These are phyloP conservation scores for Callinectes sapidus DNA, from an alignment of 2,888 invertebrate species.

Conservation along the genomic window DNA sequence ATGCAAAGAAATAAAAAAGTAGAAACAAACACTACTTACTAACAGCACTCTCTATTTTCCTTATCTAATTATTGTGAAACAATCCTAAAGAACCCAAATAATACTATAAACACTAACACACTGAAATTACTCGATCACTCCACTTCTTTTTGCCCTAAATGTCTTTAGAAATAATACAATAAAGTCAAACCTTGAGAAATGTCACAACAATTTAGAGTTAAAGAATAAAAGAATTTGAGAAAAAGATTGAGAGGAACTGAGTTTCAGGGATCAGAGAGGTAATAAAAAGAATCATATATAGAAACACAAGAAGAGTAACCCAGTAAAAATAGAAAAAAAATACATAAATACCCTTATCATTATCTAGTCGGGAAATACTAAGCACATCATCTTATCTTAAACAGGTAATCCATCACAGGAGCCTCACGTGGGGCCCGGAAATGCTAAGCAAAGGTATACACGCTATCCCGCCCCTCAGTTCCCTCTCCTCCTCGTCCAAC, in stretches of 20 bases:
- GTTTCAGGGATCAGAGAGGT: neutral
- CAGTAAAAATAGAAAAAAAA: neutral
- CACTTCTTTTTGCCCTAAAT: no score
- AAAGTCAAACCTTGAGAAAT: no score
- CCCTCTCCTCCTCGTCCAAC: neutral
- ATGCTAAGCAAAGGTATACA: neutral
- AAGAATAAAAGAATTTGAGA: neutral
- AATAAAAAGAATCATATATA: neutral
- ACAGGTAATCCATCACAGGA: constrained; percentile 10
- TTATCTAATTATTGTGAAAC: no score
- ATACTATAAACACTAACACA: no score
- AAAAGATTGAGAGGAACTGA: neutral
- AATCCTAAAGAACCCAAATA: no score
- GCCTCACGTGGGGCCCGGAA: neutral
- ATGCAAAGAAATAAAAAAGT: no score
- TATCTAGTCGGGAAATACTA: neutral
- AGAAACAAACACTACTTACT: no score
- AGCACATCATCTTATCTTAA: neutral
- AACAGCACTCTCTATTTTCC: no score
- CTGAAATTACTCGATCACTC: no score
- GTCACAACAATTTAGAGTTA: no score
- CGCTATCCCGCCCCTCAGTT: neutral
- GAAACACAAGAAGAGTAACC: neutral
- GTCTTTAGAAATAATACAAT: no score
- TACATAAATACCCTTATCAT: neutral